Conservation (phyloP, 2,888 invertebrate species). For the Aricia artaxerxes region DNA sequence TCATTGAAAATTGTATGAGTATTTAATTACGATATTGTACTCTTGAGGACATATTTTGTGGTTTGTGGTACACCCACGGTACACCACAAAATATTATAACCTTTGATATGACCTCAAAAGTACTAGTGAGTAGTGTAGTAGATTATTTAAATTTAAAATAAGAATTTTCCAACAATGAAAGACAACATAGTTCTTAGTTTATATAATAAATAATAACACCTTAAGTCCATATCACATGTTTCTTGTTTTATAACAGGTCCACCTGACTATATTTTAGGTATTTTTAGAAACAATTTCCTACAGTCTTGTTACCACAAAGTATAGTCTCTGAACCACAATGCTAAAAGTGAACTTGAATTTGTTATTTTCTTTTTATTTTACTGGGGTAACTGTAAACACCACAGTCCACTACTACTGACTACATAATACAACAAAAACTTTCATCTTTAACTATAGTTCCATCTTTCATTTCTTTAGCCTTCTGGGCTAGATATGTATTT, state of each 20-base stretch:
- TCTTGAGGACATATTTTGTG: no score
- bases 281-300: background rate
- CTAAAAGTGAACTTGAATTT: background rate
- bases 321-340: background rate
- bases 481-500: constrained; percentile 83
- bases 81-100: no score
- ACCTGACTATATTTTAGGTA: background rate
- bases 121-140: no score
- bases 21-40: no score
- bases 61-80: no score
- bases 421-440: constrained; percentile 64
- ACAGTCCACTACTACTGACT: constrained; percentile 39
- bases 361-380: background rate
- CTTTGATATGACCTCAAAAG: no score
- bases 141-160: background rate
- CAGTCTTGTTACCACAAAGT: background rate
- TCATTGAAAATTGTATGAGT: no score
- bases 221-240: background rate
- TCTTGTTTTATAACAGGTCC: background rate
- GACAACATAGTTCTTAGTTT: background rate
- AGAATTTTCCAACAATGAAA: background rate
- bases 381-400: background rate
- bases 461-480: constrained; percentile 82
- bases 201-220: constrained; percentile 7
- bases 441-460: constrained; percentile 53